A percentile compares a stretch with the other conserved stretches of the same genome.
Conservation (phyloP, 2,113 vertebrate species). For the Chinchilla lanigera region DNA sequence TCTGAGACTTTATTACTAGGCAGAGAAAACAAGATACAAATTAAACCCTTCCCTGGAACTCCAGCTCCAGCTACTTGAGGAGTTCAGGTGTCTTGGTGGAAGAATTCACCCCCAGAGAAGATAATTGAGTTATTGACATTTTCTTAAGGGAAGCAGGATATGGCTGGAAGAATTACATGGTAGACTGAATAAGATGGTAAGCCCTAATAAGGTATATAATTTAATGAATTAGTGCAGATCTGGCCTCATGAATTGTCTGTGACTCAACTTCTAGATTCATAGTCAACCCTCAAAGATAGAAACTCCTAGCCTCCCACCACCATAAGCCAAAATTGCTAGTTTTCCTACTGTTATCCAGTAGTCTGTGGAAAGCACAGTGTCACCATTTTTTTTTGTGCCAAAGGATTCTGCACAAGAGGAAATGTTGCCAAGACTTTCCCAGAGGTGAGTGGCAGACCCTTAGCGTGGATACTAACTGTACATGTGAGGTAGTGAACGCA, state of each 20-base stretch:
- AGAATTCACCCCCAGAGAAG: slow-evolving; percentile 11
- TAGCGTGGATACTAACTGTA: neutral
- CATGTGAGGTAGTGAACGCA: neutral
- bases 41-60: neutral
- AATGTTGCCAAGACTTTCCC: neutral
- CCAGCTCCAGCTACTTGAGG: neutral
- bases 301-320: neutral
- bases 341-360: neutral
- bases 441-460: neutral
- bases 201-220: slow-evolving; percentile 37
- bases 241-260: neutral
- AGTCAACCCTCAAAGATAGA: neutral
- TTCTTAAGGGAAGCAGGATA: slow-evolving; percentile 16
- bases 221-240: slow-evolving; percentile 34
- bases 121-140: slow-evolving; percentile 56
- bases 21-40: neutral
- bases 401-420: neutral
- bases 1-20: slow-evolving; percentile 5
- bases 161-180: slow-evolving; percentile 11
- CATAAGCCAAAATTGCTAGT: neutral
- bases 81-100: slow-evolving; percentile 13
- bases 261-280: neutral
- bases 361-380: neutral
- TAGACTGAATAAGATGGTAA: slow-evolving; percentile 23
- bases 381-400: neutral